Conservation (phyloP, 2,888 invertebrate genomes). For the Clivina fossor region DNA sequence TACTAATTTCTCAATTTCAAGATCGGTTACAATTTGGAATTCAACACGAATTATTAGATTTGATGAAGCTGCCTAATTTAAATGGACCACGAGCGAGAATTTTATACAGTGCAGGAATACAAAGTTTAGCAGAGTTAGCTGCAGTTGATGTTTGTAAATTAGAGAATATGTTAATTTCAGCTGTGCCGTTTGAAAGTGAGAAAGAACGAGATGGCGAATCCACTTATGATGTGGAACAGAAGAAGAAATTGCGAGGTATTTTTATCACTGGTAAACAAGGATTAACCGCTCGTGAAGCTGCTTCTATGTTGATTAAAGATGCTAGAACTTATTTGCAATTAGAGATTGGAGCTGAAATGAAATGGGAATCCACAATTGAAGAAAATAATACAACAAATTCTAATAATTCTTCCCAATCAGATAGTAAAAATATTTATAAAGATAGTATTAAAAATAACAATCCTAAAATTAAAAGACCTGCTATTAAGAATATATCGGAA, state of each 20-base stretch:
- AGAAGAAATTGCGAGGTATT: slow-evolving; percentile 69
- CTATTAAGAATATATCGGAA: not conserved
- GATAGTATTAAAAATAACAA: not conserved
- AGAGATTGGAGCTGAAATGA: slow-evolving; percentile 69
- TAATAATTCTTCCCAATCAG: not conserved
- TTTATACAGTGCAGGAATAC: slow-evolving; percentile 78
- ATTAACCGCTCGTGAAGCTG: slow-evolving; percentile 80
- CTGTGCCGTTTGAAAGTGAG: slow-evolving; percentile 82
- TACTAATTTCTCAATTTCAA: slow-evolving; percentile 90
- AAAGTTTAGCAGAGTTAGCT: slow-evolving; percentile 77
- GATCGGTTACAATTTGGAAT: slow-evolving; percentile 93
- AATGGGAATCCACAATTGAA: slow-evolving; percentile 33
- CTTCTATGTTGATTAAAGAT: slow-evolving; percentile 73
- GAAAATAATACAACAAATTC: not conserved
- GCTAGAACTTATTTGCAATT: slow-evolving; percentile 71
- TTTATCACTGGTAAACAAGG: slow-evolving; percentile 81
- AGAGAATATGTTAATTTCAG: slow-evolving; percentile 75
- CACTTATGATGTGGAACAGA: slow-evolving; percentile 63
- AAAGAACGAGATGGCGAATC: slow-evolving; percentile 74
- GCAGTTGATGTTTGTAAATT: slow-evolving; percentile 67
- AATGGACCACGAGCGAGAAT: slow-evolving; percentile 84
- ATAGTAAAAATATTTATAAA: not conserved
- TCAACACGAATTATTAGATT: slow-evolving; percentile 86
- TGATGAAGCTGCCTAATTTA: slow-evolving; percentile 80
- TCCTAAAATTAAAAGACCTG: not conserved